Evolutionary conservation across 2,888 invertebrate genomes (phyloP).

Genomic region (Nephrotoma flavescens): DNA sequence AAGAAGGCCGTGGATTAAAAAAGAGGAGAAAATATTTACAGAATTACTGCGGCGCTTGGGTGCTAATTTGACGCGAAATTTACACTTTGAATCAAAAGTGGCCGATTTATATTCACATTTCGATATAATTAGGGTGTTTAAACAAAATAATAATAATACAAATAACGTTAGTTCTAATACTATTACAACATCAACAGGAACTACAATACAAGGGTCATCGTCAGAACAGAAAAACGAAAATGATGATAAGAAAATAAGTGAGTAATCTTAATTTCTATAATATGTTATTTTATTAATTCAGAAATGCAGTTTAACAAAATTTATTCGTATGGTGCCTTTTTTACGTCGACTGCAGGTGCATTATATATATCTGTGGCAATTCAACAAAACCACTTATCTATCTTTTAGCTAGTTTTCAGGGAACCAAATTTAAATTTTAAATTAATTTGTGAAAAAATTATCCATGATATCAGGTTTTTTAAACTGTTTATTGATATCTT

Average conservation of each 20-base stretch:
- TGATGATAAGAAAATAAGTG: constrained; percentile 3
- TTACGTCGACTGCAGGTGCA: too few relatives aligned
- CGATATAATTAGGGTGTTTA: constrained; percentile 51
- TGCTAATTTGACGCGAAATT: constrained; percentile 44
- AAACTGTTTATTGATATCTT: too few relatives aligned
- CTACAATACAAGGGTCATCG: constrained; percentile 17
- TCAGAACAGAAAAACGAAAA: constrained; percentile 10
- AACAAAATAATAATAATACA: constrained; percentile 19
- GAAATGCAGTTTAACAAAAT: too few relatives aligned
- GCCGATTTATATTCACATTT: constrained; percentile 60
- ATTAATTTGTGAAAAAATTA: too few relatives aligned
- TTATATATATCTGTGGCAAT: too few relatives aligned
- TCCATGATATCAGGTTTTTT: too few relatives aligned
- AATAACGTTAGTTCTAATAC: constrained; percentile 19
- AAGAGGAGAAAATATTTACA: constrained; percentile 66
- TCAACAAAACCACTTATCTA: too few relatives aligned
- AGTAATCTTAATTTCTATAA: not conserved
- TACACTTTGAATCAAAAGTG: constrained; percentile 43
- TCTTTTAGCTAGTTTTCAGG: too few relatives aligned
- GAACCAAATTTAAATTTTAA: too few relatives aligned
- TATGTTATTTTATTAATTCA: too few relatives aligned
- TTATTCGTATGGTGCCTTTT: too few relatives aligned
- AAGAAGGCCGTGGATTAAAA: constrained; percentile 67
- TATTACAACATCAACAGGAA: constrained; percentile 11
- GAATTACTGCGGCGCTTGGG: constrained; percentile 48